Conservation (phyloP, 2,888 invertebrate species). For the Uropetala carovei region DNA sequence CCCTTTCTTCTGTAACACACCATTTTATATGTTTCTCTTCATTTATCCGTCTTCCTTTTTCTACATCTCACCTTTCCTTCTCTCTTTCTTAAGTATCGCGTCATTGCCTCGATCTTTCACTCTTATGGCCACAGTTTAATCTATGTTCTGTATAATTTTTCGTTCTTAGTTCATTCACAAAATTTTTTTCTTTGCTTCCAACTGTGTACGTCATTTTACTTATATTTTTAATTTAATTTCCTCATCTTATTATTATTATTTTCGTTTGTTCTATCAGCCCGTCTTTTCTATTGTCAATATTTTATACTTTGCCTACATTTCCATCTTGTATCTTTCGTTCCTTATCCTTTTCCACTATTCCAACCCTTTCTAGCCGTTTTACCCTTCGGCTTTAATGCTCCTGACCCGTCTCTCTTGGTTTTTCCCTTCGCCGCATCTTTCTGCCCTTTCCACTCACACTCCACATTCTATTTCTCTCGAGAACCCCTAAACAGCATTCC, state of each 20-base stretch:
- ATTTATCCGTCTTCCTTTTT: too few relatives aligned
- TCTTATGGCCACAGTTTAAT: too few relatives aligned
- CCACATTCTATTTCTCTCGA: background rate
- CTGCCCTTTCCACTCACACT: background rate
- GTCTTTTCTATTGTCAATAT: background rate
- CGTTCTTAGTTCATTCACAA: background rate
- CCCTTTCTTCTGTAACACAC: background rate
- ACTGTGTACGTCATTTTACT: background rate
- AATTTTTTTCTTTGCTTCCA: background rate
- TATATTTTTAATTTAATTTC: too few relatives aligned
- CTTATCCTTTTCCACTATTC: background rate
- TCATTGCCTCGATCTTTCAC: background rate
- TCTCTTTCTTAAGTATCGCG: background rate
- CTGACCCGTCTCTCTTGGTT: background rate
- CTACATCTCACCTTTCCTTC: background rate
- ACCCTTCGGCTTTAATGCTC: background rate
- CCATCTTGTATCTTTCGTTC: background rate
- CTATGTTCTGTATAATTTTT: background rate
- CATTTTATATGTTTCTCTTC: background rate
- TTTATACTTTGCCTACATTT: background rate
- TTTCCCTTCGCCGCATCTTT: too few relatives aligned
- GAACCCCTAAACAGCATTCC: background rate
- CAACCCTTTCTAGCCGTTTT: background rate
- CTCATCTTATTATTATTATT: constrained; percentile 30
- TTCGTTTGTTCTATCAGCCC: constrained; percentile 30